Evolutionary conservation across 2,888 invertebrate genomes (phyloP).

Genomic region (Galeruca laticollis): DNA sequence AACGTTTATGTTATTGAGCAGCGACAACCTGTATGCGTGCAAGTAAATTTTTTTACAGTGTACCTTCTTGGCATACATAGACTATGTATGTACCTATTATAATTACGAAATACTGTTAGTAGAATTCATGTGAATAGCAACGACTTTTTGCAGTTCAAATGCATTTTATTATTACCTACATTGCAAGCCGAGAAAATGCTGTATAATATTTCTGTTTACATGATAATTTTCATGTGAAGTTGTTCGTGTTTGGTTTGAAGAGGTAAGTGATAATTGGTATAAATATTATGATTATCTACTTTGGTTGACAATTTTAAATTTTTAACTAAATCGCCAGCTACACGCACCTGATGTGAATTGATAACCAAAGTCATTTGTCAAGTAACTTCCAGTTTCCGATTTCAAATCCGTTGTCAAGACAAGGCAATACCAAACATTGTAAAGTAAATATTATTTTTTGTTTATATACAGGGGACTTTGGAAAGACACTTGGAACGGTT

Average conservation of each 20-base stretch:
- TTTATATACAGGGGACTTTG: too few relatives aligned
- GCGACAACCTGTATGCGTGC: neutral
- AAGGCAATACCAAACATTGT: too few relatives aligned
- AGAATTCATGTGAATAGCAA: constrained; percentile 21
- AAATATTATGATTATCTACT: neutral
- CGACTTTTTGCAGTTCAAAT: constrained; percentile 10
- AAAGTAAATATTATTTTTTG: too few relatives aligned
- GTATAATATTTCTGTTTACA: neutral
- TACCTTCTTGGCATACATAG: constrained; percentile 22
- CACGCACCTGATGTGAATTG: too few relatives aligned
- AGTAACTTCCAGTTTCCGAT: too few relatives aligned
- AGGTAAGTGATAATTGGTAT: neutral
- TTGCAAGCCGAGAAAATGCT: neutral
- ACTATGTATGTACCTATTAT: constrained; percentile 18
- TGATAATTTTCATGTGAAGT: neutral
- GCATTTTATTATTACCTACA: constrained; percentile 1
- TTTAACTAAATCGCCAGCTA: too few relatives aligned
- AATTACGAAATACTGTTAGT: constrained; percentile 24
- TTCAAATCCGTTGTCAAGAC: too few relatives aligned
- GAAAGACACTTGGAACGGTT: too few relatives aligned
- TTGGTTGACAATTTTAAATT: too few relatives aligned
- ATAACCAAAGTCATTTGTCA: too few relatives aligned
- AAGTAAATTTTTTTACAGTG: constrained; percentile 15
- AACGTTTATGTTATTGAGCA: constrained; percentile 1
- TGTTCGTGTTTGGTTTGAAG: neutral